Percentiles rank a stretch among this genome's conserved stretches.
Evolutionary conservation across 2,888 invertebrate genomes (phyloP).

Genomic region (Hirtodrosophila trivittata): DNA sequence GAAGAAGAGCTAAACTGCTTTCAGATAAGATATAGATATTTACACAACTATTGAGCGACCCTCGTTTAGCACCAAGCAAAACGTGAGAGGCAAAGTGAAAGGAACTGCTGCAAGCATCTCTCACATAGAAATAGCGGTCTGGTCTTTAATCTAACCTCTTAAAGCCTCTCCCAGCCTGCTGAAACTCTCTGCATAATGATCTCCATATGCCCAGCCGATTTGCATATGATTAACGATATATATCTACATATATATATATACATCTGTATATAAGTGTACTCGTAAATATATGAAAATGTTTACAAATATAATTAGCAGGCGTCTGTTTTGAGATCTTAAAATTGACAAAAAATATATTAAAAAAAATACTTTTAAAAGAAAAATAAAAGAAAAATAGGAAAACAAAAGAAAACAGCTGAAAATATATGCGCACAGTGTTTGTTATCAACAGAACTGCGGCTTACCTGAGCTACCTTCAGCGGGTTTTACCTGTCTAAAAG

Average conservation of each 20-base stretch:
- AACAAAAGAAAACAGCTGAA: slow-evolving; percentile 12
- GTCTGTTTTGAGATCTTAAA: slow-evolving; percentile 9
- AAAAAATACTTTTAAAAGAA: background rate
- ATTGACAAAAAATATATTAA: background rate
- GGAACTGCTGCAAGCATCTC: slow-evolving; percentile 23
- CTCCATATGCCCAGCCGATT: slow-evolving; percentile 24
- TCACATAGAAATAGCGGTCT: slow-evolving; percentile 2
- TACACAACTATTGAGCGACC: slow-evolving; percentile 3
- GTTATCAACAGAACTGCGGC: slow-evolving; percentile 23
- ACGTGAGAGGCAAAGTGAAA: slow-evolving; percentile 40
- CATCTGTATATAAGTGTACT: no score
- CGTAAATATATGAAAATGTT: no score
- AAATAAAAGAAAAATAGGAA: background rate
- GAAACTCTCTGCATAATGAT: slow-evolving; percentile 10
- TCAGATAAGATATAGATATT: no score
- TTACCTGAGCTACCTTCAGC: no score
- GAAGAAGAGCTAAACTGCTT: no score
- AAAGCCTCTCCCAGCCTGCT: slow-evolving; percentile 4
- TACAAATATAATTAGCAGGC: slow-evolving; percentile 49
- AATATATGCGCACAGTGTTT: slow-evolving; percentile 1
- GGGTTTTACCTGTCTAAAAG: no score
- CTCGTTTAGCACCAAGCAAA: slow-evolving; percentile 9
- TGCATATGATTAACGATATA: slow-evolving; percentile 47
- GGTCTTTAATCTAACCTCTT: background rate
- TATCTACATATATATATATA: background rate